Evolutionary conservation across 2,797 vertebrate genomes (phyloP).

Genomic region (Nannoperca obscura): DNA sequence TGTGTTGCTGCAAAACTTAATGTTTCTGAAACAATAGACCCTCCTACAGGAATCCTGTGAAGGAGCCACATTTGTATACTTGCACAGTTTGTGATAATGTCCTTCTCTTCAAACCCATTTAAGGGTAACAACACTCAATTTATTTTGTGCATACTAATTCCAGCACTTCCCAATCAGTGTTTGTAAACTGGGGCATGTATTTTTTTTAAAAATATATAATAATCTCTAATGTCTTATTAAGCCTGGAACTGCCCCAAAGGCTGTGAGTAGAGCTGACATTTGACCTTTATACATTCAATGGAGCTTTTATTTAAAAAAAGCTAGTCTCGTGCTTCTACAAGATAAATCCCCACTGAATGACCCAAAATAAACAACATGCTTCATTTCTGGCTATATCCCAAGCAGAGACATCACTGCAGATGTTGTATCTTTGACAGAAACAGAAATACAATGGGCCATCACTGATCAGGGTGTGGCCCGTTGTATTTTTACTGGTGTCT

Average conservation of each 20-base stretch:
- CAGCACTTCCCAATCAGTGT: background rate
- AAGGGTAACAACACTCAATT: slow-evolving; percentile 4
- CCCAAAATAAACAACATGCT: slow-evolving; percentile 1
- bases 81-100: background rate
- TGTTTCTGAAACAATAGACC: slow-evolving; percentile 14
- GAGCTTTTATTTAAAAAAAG: slow-evolving; percentile 14
- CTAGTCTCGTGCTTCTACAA: background rate
- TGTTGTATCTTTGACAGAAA: slow-evolving; percentile 3
- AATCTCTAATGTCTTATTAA: slow-evolving; percentile 26
- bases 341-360: slow-evolving; percentile 4
- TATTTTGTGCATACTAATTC: slow-evolving; percentile 4
- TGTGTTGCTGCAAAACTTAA: slow-evolving; percentile 37
- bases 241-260: background rate
- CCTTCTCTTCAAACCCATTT: background rate
- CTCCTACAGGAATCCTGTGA: slow-evolving; percentile 14
- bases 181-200: slow-evolving; percentile 20
- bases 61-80: background rate
- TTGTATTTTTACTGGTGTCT: background rate
- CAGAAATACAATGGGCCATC: background rate
- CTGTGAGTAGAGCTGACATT: background rate
- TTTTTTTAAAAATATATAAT: slow-evolving; percentile 27
- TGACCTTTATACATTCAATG: slow-evolving; percentile 44
- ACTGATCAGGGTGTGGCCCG: background rate
- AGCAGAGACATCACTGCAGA: slow-evolving; percentile 20
- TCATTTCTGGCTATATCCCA: background rate